Percentiles rank a stretch among this genome's conserved stretches.
Evolutionary conservation across 1,140 invertebrate species (phyloP).

Genomic region (Procambarus virginalis): DNA sequence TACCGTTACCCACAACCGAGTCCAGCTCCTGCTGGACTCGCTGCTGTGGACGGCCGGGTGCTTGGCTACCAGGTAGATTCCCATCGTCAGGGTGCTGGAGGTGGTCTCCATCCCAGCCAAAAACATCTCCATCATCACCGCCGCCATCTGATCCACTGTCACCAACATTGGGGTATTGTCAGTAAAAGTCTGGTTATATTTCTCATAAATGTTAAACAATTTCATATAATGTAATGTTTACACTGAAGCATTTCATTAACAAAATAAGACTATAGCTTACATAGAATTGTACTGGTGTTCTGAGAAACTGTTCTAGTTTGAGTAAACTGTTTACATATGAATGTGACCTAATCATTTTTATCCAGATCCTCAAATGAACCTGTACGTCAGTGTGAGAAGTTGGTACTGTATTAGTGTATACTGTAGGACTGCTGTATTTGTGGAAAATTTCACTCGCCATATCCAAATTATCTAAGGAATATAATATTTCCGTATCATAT

Average conservation of each 20-base stretch:
- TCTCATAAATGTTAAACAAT: too few species aligned
- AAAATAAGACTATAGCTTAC: too few species aligned
- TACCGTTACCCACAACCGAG: slow-evolving; percentile 70
- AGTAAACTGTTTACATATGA: not conserved
- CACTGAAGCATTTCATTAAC: too few species aligned
- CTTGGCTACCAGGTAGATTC: slow-evolving; percentile 70
- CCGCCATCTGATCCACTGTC: slow-evolving; percentile 63
- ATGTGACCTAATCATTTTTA: not conserved
- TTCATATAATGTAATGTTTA: too few species aligned
- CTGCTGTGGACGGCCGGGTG: slow-evolving; percentile 72
- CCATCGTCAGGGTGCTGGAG: slow-evolving; percentile 70
- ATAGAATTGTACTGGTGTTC: too few species aligned
- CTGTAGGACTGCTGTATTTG: too few species aligned
- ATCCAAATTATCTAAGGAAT: too few species aligned
- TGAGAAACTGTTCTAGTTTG: too few species aligned
- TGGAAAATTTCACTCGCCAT: too few species aligned
- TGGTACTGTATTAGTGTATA: too few species aligned
- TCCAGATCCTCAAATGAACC: not conserved
- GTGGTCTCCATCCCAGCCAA: slow-evolving; percentile 72
- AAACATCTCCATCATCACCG: slow-evolving; percentile 71
- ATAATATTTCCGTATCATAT: too few species aligned
- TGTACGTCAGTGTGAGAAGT: too few species aligned
- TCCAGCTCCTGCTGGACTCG: slow-evolving; percentile 73
- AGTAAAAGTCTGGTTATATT: not conserved
- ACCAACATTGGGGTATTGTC: not conserved